Percentiles rank a stretch among this genome's conserved stretches.
Evolutionary conservation across 2,113 vertebrate genomes (phyloP).

Genomic region (Tonatia bakeri): DNA sequence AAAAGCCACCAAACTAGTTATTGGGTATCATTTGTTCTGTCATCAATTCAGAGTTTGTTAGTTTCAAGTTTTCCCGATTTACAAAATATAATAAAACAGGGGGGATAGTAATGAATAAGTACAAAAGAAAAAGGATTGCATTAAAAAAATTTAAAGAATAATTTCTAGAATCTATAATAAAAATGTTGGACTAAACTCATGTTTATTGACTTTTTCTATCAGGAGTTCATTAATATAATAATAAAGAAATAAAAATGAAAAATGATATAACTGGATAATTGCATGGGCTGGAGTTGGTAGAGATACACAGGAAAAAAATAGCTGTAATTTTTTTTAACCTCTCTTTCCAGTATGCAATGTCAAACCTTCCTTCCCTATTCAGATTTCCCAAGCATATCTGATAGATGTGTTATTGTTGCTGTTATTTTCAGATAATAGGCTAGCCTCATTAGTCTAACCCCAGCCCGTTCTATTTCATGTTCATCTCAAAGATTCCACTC

Average conservation of each 20-base stretch:
- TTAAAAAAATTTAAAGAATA: not conserved
- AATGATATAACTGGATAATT: not conserved
- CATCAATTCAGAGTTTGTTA: not conserved
- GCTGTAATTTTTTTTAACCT: not conserved
- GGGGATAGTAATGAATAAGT: not conserved
- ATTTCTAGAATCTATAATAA: not conserved
- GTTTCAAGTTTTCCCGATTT: not conserved
- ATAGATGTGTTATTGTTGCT: not conserved
- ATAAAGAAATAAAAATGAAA: constrained; percentile 21
- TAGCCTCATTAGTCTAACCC: not conserved
- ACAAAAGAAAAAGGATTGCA: not conserved
- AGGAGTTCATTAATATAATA: not conserved
- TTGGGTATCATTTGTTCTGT: not conserved
- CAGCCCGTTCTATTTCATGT: not conserved
- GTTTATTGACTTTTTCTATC: not conserved
- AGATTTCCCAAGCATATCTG: not conserved
- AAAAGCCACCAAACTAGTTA: not conserved
- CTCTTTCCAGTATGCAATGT: not conserved
- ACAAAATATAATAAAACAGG: not conserved
- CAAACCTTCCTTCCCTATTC: not conserved
- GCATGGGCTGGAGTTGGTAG: not conserved
- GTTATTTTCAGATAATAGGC: not conserved
- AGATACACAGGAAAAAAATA: not conserved
- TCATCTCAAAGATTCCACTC: not conserved
- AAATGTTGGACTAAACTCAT: not conserved